These are phyloP conservation scores for Rhagoletis zephyria DNA, from an alignment of 1,140 invertebrate genomes.

Conservation along the genomic window DNA sequence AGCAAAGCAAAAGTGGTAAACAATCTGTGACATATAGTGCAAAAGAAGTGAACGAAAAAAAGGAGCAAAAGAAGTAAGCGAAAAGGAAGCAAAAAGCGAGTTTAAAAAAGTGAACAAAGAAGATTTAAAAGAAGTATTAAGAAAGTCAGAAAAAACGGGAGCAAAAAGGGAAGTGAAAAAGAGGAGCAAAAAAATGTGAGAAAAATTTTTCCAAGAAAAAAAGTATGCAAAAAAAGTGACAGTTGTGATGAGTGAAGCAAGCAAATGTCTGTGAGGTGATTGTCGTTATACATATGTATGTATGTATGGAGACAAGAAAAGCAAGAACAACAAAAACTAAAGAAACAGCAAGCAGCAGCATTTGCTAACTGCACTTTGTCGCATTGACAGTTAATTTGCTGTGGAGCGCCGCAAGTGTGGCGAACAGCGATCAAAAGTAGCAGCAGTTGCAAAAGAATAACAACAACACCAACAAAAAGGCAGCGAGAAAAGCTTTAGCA, in stretches of 20 bases:
- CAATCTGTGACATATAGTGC: neutral
- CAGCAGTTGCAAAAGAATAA: neutral
- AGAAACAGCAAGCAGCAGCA: neutral
- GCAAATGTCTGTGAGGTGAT: neutral
- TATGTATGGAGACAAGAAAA: too few relatives aligned
- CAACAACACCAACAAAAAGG: neutral
- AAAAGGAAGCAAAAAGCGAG: too few relatives aligned
- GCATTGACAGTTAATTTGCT: slow-evolving; percentile 21
- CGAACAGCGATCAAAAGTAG: neutral
- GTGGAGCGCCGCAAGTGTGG: neutral
- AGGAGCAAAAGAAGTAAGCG: too few relatives aligned
- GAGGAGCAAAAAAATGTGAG: too few relatives aligned
- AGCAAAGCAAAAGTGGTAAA: too few relatives aligned
- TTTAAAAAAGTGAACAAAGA: too few relatives aligned
- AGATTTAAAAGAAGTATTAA: neutral
- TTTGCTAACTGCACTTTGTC: slow-evolving; percentile 30
- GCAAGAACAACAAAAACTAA: neutral
- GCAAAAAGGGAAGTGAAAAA: neutral
- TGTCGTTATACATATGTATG: too few relatives aligned
- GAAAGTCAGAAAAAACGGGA: neutral
- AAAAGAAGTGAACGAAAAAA: neutral
- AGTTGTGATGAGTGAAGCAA: neutral
- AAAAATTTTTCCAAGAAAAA: neutral
- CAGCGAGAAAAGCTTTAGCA: neutral
- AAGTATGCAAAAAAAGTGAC: slow-evolving; percentile 2